Conservation (phyloP, 2,888 invertebrate species). For the Mayetiola destructor region DNA sequence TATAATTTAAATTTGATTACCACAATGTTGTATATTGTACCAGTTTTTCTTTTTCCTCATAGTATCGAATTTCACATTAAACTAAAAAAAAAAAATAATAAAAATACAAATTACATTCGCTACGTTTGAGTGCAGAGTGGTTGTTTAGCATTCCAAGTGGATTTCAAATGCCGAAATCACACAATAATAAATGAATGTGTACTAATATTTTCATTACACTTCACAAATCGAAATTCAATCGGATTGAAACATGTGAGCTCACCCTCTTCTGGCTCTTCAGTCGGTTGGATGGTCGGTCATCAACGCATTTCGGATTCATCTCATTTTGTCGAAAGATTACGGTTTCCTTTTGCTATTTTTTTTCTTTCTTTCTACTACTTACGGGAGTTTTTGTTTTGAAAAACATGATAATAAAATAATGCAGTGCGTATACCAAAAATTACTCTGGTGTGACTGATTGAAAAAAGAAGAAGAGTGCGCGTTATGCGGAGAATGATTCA, state of each 20-base stretch:
- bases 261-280: too few relatives aligned
- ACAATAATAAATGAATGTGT: slow-evolving; percentile 10
- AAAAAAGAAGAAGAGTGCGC: neutral
- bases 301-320: neutral
- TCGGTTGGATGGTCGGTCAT: too few relatives aligned
- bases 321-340: slow-evolving; percentile 3
- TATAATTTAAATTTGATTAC: slow-evolving; percentile 11
- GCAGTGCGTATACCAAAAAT: slow-evolving; percentile 1
- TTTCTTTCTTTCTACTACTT: too few relatives aligned
- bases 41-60: too few relatives aligned
- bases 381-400: too few relatives aligned
- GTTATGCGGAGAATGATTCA: neutral
- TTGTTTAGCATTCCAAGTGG: neutral
- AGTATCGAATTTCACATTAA: slow-evolving; percentile 10
- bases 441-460: slow-evolving; percentile 11
- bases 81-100: neutral
- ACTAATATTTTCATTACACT: slow-evolving; percentile 12
- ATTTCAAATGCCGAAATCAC: neutral
- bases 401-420: slow-evolving; percentile 7
- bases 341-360: neutral
- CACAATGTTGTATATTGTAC: too few relatives aligned
- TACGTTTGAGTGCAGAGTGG: neutral
- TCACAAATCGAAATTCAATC: slow-evolving; percentile 9
- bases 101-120: neutral
- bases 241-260: too few relatives aligned